These are phyloP conservation scores for Dryobotodes eremita DNA, from an alignment of 2,888 invertebrate genomes.

Conservation along the genomic window DNA sequence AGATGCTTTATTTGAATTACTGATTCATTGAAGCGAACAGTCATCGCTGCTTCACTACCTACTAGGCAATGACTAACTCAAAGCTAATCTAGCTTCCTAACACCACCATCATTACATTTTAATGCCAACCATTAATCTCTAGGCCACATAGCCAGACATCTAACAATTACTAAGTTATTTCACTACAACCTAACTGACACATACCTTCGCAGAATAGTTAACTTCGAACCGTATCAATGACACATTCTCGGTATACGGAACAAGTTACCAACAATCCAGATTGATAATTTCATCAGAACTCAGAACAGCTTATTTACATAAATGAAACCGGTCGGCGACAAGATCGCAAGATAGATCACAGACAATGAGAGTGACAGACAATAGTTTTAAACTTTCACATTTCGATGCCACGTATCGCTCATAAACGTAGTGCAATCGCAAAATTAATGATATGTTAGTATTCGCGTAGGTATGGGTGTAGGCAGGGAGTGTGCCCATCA, in stretches of 20 bases:
- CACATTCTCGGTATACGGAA: conserved; percentile 60
- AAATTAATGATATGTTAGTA: conserved; percentile 61
- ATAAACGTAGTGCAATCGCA: conserved; percentile 50
- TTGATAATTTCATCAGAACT: conserved; percentile 74
- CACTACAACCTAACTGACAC: conserved; percentile 1
- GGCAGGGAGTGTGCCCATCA: conserved; percentile 40
- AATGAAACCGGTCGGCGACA: conserved; percentile 72
- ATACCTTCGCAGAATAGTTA: conserved; percentile 2
- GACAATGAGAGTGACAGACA: conserved; percentile 75
- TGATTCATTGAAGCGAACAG: background rate
- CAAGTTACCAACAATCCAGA: conserved; percentile 62
- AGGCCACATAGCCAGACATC: conserved; percentile 15
- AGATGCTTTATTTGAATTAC: conserved; percentile 19
- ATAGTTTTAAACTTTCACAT: conserved; percentile 75
- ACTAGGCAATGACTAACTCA: background rate
- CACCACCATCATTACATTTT: conserved; percentile 27
- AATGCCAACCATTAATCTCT: conserved; percentile 22
- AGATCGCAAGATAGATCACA: conserved; percentile 70
- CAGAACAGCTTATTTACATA: conserved; percentile 71
- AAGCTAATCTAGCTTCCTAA: conserved; percentile 6
- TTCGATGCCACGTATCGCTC: conserved; percentile 49
- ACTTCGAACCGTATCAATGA: conserved; percentile 39
- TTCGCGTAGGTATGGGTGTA: conserved; percentile 56
- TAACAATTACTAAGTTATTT: conserved; percentile 29
- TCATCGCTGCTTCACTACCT: background rate